phyloP scores from a whole-genome alignment of 1,140 invertebrate genomes.

The Eubasilissa regina region DNA sequence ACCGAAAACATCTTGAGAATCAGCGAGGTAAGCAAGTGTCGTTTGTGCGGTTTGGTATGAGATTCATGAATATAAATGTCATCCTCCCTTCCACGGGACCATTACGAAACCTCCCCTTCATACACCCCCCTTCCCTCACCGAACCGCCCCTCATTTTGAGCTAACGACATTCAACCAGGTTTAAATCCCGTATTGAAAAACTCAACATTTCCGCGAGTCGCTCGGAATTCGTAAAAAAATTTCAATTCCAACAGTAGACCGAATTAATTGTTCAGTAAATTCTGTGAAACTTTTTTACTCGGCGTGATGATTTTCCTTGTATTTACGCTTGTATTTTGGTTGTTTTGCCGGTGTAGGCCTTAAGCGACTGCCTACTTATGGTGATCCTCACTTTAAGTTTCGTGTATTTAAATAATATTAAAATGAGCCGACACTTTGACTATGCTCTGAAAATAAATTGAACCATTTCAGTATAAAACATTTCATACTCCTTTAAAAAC shows the following conservation, averaged over 20 bases:
- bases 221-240: not conserved
- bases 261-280: not conserved
- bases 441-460: not conserved
- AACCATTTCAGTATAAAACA: no score
- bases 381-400: constrained; percentile 29
- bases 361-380: constrained; percentile 38
- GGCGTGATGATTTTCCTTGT: not conserved
- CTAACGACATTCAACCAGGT: constrained; percentile 24
- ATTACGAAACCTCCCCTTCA: constrained; percentile 19
- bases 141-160: constrained; percentile 16
- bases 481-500: no score
- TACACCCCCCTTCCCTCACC: not conserved
- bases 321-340: not conserved
- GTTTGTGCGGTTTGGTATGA: constrained; percentile 31
- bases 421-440: constrained; percentile 1
- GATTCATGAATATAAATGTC: constrained; percentile 59
- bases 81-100: constrained; percentile 8
- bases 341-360: not conserved
- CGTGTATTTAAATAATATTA: constrained; percentile 43
- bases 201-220: not conserved
- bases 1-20: constrained; percentile 22
- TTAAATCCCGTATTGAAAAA: not conserved
- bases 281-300: not conserved
- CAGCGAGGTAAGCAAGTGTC: constrained; percentile 27
- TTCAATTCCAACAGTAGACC: not conserved